Base-by-base conservation (phyloP, 2,797 vertebrate genomes). In the Denticeps clupeoides region DNA sequence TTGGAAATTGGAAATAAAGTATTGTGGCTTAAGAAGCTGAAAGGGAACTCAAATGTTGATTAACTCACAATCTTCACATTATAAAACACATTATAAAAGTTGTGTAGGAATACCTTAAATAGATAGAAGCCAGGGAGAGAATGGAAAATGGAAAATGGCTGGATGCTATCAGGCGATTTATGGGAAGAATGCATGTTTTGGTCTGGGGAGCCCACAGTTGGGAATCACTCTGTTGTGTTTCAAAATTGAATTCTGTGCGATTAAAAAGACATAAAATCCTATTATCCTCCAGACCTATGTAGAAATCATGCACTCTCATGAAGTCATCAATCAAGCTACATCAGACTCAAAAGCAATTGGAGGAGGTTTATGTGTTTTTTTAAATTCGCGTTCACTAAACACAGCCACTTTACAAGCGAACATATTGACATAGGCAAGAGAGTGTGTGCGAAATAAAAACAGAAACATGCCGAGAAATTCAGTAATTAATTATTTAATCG, bases 171-270 rank as follows among this genome's bases (percentile, higher is more conserved):
- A 21, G 9, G 41, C 56, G 45, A 35, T 57, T 41, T 56, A 62
- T 44, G 26, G 55, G 47, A 28, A 43, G 18, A n/a, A 49, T 26
- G 47, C 10, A 27, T 42, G 42, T 58, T 52, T 41, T 44, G 28
- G 29, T 72, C 76, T 62, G 35, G 52, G 51, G 77, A 82, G 78
- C 69, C 71, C 71, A 60, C 76, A 76, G 80, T 77, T 54, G 69
- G 60, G 80, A 83, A 87, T 84, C 74, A 4, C 73, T 83, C 72
- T 41, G 41, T 69, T 63, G 48, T 67, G 15, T 16, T 56, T 47
- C 15, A 44, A 26, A 10, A 16, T n/a, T n/a, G n/a, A n/a, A n/a
- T n/a, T 55, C 50, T 41, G 49, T 53, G 60, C 62, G 52, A 41
- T 57, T 35, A 66, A 69, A 74, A 77, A 81, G 75, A 69, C 15